Percentiles rank a stretch among this genome's conserved stretches.
Conservation (phyloP, 1,140 invertebrate genomes). For the Diachasma alloeum region DNA sequence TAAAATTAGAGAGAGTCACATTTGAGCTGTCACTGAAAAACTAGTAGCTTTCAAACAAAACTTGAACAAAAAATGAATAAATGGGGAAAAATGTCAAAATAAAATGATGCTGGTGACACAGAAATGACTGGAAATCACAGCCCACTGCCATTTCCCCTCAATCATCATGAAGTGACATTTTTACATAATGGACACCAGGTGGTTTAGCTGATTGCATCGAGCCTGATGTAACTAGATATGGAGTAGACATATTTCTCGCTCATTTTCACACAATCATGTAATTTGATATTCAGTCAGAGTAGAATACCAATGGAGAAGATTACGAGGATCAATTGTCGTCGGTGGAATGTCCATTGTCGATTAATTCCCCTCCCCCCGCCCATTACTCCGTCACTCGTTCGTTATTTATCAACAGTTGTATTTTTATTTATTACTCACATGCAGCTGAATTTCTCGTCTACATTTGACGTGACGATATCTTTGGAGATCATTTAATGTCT, state of each 20-base stretch:
- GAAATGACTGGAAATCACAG: background rate
- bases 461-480: too few species aligned
- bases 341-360: background rate
- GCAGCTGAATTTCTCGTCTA: background rate
- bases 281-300: background rate
- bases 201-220: background rate
- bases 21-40: slow-evolving; percentile 24
- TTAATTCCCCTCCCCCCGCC: too few species aligned
- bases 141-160: background rate
- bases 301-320: background rate
- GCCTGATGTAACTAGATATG: background rate
- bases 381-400: too few species aligned
- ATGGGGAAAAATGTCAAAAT: too few species aligned
- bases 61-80: too few species aligned
- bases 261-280: background rate
- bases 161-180: background rate
- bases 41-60: too few species aligned
- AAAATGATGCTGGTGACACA: background rate
- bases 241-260: background rate
- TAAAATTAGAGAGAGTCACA: too few species aligned
- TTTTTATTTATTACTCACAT: background rate
- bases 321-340: background rate
- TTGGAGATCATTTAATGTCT: too few species aligned
- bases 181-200: background rate
- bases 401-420: too few species aligned